Percentiles rank a stretch among this genome's conserved stretches.
These are phyloP conservation scores for Epistrophella euchroma DNA, from an alignment of 2,888 invertebrate species.

Conservation along the genomic window DNA sequence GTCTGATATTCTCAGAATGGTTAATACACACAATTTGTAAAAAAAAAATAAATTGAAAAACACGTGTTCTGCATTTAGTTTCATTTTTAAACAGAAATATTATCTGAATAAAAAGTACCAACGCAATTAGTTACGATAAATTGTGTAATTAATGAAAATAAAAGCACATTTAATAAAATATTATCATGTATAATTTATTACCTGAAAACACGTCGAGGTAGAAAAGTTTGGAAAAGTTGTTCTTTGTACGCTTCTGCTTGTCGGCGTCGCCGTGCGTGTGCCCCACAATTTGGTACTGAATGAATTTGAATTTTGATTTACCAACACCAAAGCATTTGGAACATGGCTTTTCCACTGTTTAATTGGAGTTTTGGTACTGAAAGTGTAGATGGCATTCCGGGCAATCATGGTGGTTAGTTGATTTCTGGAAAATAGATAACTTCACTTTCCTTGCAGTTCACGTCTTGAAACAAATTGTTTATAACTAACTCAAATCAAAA, in stretches of 20 bases:
- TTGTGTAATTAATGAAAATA: neutral
- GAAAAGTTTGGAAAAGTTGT: conserved; percentile 38
- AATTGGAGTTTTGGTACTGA: conserved; percentile 40
- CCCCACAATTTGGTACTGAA: conserved; percentile 16
- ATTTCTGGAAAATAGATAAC: neutral
- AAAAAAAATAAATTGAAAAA: neutral
- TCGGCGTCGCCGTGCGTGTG: neutral
- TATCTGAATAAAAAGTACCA: neutral
- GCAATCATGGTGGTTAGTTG: conserved; percentile 34
- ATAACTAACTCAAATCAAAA: conserved; percentile 35
- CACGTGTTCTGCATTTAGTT: neutral
- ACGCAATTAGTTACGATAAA: neutral
- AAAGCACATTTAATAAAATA: neutral
- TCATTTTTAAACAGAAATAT: neutral
- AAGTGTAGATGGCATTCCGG: conserved; percentile 64
- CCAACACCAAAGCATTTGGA: conserved; percentile 14
- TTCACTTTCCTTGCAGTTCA: neutral
- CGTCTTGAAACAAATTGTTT: conserved; percentile 23
- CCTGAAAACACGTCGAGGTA: conserved; percentile 43
- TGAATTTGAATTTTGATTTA: conserved; percentile 1
- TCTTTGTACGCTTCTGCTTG: neutral
- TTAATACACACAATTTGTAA: neutral
- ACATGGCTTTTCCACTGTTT: conserved; percentile 21
- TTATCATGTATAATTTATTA: conserved; percentile 34
- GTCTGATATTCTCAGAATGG: neutral